Percentiles rank a stretch among this genome's conserved stretches.
Evolutionary conservation across 2,888 invertebrate species (phyloP).

Genomic region (Idaea biselata): DNA sequence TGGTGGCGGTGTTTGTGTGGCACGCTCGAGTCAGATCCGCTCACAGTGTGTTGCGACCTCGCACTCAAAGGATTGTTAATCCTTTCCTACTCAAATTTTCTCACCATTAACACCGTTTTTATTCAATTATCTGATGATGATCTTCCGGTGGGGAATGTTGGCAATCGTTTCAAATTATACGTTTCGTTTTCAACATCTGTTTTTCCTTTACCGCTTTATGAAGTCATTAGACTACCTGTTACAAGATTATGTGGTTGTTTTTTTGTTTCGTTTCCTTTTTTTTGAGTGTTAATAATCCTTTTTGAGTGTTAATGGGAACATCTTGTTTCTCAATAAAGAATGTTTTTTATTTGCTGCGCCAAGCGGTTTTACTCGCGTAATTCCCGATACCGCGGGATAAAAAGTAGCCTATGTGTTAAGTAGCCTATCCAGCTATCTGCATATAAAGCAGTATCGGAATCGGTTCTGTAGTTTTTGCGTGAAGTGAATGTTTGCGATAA

Average conservation of each 20-base stretch:
- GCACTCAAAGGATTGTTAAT: conserved; percentile 19
- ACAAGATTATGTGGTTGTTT: not conserved
- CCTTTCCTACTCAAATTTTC: conserved; percentile 28
- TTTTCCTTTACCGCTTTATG: conserved; percentile 12
- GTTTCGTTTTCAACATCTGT: conserved; percentile 20
- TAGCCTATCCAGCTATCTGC: no score
- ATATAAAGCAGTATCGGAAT: no score
- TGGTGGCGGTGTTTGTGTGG: conserved; percentile 56
- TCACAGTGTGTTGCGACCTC: conserved; percentile 7
- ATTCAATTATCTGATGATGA: conserved; percentile 29
- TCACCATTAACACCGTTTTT: conserved; percentile 35
- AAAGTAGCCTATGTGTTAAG: no score
- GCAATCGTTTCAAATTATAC: conserved; percentile 28
- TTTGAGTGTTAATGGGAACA: conserved; percentile 4
- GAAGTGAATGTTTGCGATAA: no score
- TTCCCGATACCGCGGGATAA: no score
- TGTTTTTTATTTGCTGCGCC: no score
- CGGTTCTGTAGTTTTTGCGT: no score
- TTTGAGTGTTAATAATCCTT: not conserved
- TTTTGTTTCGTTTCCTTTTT: not conserved
- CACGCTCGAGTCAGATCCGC: conserved; percentile 36
- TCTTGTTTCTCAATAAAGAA: conserved; percentile 3
- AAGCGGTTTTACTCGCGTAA: no score
- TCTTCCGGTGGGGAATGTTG: conserved; percentile 26
- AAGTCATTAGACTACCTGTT: not conserved